Base-by-base conservation (phyloP, 2,888 invertebrate genomes). In the Sinohyriopsis cumingii region DNA sequence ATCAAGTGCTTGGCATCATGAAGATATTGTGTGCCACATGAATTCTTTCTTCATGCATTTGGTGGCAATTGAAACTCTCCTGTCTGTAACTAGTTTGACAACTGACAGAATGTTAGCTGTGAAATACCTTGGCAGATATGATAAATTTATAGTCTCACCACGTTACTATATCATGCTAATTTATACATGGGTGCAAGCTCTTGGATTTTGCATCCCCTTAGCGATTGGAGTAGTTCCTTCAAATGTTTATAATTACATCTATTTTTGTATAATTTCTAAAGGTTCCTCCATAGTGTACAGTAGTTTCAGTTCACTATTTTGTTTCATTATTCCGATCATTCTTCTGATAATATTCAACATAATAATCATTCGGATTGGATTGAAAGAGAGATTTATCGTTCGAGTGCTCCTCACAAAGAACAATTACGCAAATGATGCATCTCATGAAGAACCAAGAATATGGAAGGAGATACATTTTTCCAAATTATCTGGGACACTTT, bases 21-120 rank as follows among this genome's bases (percentile, higher is more conserved):
- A 83, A 9, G 72, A 74, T 3, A 33, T 75, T 12, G 69, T 84
- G 45, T 88, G 88, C 65, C 75, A 76, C 19, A 59, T 85, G 22
- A 85, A 86, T 69, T 79, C 84, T 5, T 86, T 84, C 67, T 78
- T 78, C 63, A 75, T 87, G 64, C 83, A 82, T 57, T 60, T 86
- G 25, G 74, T 82, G 3, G 79, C 73, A 25, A 77, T 87, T 19
- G 79, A 81, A 61, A 80, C 80, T 5, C 63, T 82, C 15, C 75
- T 87, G 0, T 78, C 80, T 22, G 61, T 88, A 4, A 79, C 79
- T 7, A 70, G 81, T 6, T 68, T 85, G 56, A 77, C 82, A n/a
- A 63, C 81, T 6, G 88, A 88, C 67, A 77, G 87, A 54, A 78
- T 84, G 71, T 69, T 85, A n/a, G 84, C 85, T 20, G 79, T 86